Evolutionary conservation across 2,797 vertebrate genomes (phyloP).

Genomic region (Otolemur crassicaudatus): DNA sequence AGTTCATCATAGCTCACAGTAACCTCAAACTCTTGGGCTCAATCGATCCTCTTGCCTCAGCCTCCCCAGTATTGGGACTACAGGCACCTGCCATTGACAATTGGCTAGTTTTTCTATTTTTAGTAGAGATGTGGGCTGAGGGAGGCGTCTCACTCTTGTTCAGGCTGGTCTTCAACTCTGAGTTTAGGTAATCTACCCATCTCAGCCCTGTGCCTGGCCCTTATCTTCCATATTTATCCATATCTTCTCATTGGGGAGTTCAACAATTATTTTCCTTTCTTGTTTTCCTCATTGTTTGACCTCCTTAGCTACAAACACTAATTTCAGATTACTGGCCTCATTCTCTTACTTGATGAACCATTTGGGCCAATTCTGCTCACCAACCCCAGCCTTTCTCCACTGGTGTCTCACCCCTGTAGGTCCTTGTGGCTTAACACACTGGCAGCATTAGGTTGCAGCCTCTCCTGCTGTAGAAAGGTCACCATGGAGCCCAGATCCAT

Average conservation of each 20-base stretch:
- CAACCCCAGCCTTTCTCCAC: background rate
- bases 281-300: background rate
- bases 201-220: background rate
- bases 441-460: background rate
- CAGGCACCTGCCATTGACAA: too few relatives aligned
- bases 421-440: background rate
- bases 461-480: background rate
- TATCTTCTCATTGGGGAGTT: background rate
- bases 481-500: background rate
- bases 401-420: background rate
- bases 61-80: too few relatives aligned
- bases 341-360: background rate
- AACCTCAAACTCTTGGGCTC: too few relatives aligned
- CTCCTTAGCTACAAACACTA: background rate
- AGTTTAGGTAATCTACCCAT: too few relatives aligned
- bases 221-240: background rate
- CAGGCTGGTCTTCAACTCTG: too few relatives aligned
- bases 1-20: too few relatives aligned
- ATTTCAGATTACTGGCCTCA: background rate
- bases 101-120: too few relatives aligned
- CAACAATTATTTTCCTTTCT: background rate
- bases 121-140: too few relatives aligned
- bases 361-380: background rate
- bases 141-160: too few relatives aligned
- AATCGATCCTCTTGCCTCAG: too few relatives aligned